A percentile compares a stretch with the other conserved stretches of the same genome.
phyloP scores from a whole-genome alignment of 2,113 vertebrate species.

The Aphyosemion australe region DNA sequence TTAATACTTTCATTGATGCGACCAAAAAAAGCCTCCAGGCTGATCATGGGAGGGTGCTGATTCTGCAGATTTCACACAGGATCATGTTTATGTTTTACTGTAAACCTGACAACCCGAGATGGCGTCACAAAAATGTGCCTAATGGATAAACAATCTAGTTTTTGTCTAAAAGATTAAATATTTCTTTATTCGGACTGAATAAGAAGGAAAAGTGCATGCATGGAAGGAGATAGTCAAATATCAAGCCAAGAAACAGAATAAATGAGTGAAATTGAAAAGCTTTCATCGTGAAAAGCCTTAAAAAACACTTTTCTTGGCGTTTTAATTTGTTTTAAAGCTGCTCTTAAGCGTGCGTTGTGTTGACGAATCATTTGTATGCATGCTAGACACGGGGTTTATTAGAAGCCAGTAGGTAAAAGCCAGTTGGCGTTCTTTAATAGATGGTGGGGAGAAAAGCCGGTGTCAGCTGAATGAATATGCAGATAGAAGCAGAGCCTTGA shows the following conservation, averaged over 20 bases:
- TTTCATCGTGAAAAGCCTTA: slow-evolving; percentile 2
- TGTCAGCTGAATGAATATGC: slow-evolving; percentile 75
- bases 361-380: slow-evolving; percentile 48
- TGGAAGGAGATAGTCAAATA: slow-evolving; percentile 16
- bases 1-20: slow-evolving; percentile 10
- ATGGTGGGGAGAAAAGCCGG: slow-evolving; percentile 52
- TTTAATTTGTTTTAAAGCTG: slow-evolving; percentile 1
- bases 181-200: slow-evolving; percentile 30
- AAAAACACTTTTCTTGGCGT: too few relatives aligned
- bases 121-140: slow-evolving; percentile 18
- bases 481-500: slow-evolving; percentile 59
- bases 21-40: neutral
- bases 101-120: slow-evolving; percentile 10
- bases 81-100: slow-evolving; percentile 1
- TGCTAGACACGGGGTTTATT: slow-evolving; percentile 54
- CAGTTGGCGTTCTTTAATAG: slow-evolving; percentile 67
- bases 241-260: slow-evolving; percentile 18
- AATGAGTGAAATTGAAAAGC: too few relatives aligned
- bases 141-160: slow-evolving; percentile 30
- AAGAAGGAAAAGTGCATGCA: slow-evolving; percentile 23
- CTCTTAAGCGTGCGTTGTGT: neutral
- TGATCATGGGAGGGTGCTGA: slow-evolving; percentile 17
- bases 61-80: slow-evolving; percentile 15
- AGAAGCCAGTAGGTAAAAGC: slow-evolving; percentile 65
- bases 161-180: slow-evolving; percentile 23